Evolutionary conservation across 2,888 invertebrate species (phyloP), one percentile per base, ranked within the genome.

Genomic region (Hydriomena furcata): DNA sequence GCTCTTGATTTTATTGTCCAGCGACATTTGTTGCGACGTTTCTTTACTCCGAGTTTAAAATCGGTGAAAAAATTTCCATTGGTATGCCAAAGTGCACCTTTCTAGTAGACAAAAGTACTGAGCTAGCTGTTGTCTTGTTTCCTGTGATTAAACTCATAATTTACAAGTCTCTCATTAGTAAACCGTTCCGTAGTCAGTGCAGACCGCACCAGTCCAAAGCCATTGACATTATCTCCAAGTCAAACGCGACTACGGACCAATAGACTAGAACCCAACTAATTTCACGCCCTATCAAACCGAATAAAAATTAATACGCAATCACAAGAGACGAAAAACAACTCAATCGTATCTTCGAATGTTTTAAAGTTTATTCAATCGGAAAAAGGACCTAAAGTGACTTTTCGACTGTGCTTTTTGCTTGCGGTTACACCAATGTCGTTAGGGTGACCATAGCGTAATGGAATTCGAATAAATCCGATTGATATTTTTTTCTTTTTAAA

Each of bases 231-330:
- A 84, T 84, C 82, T 84, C 78, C 82, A 82, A 79, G 76, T 81
- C 70, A 76, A 81, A 82, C 74, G 80, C 79, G 84, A 82, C 82
- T 81, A 73, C 76, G 67, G 78, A 81, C 79, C 81, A 76, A 78
- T 79, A 80, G 74, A 77, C 75, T 72, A 71, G 72, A 68, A 74
- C 71, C 62, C 76, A 72, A 84, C 79, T 73, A 82, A 90, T 90
- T 90, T 89, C 80, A 85, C 86, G 84, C 85, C 79, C 85, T 83
- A 87, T 90, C 88, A 76, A 68, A 60, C 74, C 67, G 63, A 71
- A 86, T 88, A 81, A 82, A 82, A 85, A 88, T 89, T 88, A 86
- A 88, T 80, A 86, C 79, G 80, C 84, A 85, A 58, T 55, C 52
- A 62, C 65, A 68, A 67, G 68, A 68, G 63, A 68, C 71, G 79